These are phyloP conservation scores for Scolanthus callimorphus DNA, from an alignment of 92 coral and sea anemone species.

Conservation along the genomic window DNA sequence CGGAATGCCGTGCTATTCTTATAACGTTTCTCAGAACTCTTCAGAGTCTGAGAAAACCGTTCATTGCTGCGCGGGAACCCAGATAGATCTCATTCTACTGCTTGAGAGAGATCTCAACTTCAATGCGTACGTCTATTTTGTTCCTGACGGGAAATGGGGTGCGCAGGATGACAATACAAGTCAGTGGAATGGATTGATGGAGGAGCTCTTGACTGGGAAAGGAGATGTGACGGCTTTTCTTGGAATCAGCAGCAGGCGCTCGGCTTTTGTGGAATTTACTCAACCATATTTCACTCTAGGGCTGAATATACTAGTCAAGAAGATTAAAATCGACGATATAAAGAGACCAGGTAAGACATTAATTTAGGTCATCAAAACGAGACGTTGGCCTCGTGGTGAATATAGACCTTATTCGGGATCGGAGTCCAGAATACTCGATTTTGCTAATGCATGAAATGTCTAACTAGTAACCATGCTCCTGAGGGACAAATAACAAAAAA, in stretches of 20 bases:
- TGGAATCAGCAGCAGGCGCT: conserved; percentile 22
- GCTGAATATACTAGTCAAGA: conserved; percentile 53
- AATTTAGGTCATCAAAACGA: too few relatives aligned
- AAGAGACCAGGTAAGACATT: too few relatives aligned
- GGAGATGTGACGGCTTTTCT: conserved; percentile 51
- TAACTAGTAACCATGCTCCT: too few relatives aligned
- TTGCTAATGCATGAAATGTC: too few relatives aligned
- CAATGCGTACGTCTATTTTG: conserved; percentile 33
- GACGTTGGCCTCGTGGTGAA: too few relatives aligned
- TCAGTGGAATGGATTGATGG: conserved; percentile 46
- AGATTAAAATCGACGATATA: not conserved
- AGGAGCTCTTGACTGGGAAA: conserved; percentile 37
- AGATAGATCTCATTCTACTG: conserved; percentile 45
- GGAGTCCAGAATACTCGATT: too few relatives aligned
- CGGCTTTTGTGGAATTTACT: conserved; percentile 18
- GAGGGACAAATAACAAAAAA: too few relatives aligned
- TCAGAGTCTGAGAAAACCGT: not conserved
- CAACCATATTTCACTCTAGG: conserved; percentile 48
- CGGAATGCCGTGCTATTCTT: conserved; percentile 38
- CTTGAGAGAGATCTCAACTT: conserved; percentile 48
- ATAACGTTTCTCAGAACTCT: not conserved
- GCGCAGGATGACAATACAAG: conserved; percentile 3
- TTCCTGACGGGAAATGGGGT: conserved; percentile 48
- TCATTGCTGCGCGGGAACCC: conserved; percentile 51
- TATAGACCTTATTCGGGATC: too few relatives aligned